Conservation (phyloP, 2,888 invertebrate genomes). For the Danaus chrysippus region DNA sequence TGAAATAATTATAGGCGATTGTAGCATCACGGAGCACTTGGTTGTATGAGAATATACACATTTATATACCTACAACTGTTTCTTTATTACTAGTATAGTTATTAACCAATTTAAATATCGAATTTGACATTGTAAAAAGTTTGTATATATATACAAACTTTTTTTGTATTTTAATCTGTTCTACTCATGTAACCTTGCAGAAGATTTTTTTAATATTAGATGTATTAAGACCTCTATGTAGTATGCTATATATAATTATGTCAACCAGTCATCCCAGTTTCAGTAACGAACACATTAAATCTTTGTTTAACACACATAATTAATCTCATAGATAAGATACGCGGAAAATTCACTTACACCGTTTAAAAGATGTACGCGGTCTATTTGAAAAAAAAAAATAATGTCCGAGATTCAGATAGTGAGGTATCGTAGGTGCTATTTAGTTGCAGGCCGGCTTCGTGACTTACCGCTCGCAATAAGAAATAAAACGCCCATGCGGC, state of each 20-base stretch:
- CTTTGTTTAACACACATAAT: constrained; percentile 22
- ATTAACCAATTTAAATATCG: background rate
- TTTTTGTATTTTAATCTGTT: no score
- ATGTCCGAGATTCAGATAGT: constrained; percentile 30
- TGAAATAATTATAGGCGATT: constrained; percentile 30
- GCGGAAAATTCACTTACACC: constrained; percentile 31
- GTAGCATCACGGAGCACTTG: constrained; percentile 10
- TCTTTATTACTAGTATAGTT: background rate
- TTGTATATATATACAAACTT: no score
- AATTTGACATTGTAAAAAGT: background rate
- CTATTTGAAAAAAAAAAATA: constrained; percentile 29
- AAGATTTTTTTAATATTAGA: no score
- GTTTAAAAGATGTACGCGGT: constrained; percentile 32
- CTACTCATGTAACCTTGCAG: no score
- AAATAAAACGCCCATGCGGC: constrained; percentile 55
- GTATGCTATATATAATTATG: background rate
- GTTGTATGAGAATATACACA: constrained; percentile 9
- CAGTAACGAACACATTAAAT: constrained; percentile 16
- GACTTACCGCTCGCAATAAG: constrained; percentile 71
- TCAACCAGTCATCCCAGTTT: background rate
- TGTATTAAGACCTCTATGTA: background rate
- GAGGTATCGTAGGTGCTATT: constrained; percentile 63
- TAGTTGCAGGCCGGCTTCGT: constrained; percentile 74
- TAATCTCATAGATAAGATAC: constrained; percentile 31
- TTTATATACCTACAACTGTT: background rate